These are phyloP conservation scores for Plutomurus gul DNA, from an alignment of 1,140 invertebrate genomes.

Conservation along the genomic window DNA sequence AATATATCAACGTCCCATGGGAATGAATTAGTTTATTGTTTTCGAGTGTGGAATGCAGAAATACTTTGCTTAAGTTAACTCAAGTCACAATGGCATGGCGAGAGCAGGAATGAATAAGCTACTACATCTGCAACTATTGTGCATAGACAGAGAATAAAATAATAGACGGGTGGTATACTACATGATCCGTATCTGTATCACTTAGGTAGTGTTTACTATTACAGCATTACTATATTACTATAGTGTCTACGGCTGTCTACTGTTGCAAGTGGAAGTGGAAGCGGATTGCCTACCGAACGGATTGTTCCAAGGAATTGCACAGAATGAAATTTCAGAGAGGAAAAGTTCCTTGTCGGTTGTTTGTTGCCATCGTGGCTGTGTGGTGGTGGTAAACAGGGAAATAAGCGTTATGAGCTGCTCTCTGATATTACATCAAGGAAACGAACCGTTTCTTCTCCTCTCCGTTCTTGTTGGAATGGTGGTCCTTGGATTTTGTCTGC, in stretches of 20 bases:
- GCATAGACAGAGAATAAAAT: background rate
- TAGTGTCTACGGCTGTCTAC: too few species aligned
- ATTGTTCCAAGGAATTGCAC: too few species aligned
- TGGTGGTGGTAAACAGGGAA: background rate
- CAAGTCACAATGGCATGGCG: background rate
- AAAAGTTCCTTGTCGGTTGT: background rate
- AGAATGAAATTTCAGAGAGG: too few species aligned
- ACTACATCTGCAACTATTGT: too few species aligned
- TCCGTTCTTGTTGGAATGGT: background rate
- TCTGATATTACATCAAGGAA: background rate
- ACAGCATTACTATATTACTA: too few species aligned
- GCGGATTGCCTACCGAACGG: background rate
- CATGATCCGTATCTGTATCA: too few species aligned
- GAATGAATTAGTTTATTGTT: conserved; percentile 12
- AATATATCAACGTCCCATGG: conserved; percentile 1
- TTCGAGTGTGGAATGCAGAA: background rate
- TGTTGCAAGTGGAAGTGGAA: background rate
- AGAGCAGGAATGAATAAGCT: background rate
- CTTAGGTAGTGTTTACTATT: too few species aligned
- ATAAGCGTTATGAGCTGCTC: background rate
- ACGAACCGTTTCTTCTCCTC: background rate
- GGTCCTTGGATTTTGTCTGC: background rate
- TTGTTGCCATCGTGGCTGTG: conserved; percentile 8
- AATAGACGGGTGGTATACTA: too few species aligned
- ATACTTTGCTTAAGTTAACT: conserved; percentile 8